Evolutionary conservation across 2,888 invertebrate species (phyloP), one percentile per base, ranked within the genome.

Genomic region (Lutraria lutraria): DNA sequence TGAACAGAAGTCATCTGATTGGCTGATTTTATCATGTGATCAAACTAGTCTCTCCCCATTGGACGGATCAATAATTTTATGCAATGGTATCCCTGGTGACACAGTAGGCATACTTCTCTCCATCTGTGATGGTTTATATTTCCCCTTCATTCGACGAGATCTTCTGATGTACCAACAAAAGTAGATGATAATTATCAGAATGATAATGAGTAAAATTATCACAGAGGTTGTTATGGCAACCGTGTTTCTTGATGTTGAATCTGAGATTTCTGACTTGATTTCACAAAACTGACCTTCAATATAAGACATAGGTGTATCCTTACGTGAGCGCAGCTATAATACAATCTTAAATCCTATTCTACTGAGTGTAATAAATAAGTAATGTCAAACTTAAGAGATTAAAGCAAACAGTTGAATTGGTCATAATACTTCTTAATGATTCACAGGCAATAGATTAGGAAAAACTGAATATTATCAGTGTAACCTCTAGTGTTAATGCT

Each of bases 71-170:
- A 93, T 72, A 85, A 94, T 94, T 82, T 93, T 93, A 85, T 94
- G 91, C 52, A 94, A 88, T 0, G 93, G 94, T n/a, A 94, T 94
- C 53, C 89, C 92, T 31, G 91, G 89, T 13, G 89, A 86, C 13
- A 88, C 81, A 13, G 89, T 87, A 16, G 89, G 89, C 15, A 80
- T 88, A n/a, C 86, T 87, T 81, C 90, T 88, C 84, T 95, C 95
- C 83, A 93, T 93, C 83, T 93, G 90, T 8, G 95, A 94, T 15
- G 95, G 95, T 83, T 94, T 94, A 90, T 95, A 95, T 4, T 91
- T 89, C 0, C 95, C 95, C 84, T 93, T 93, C 90, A 94, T 93
- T 25, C 93, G 92, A n/a, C 94, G 91, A 53, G 91, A 92, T 60
- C 91, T 92, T 15, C 91, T 91, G n/a, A 93, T 81, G 72, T 84